Base-by-base conservation (phyloP, 2,888 invertebrate species). In the Leucophora obtusa region DNA sequence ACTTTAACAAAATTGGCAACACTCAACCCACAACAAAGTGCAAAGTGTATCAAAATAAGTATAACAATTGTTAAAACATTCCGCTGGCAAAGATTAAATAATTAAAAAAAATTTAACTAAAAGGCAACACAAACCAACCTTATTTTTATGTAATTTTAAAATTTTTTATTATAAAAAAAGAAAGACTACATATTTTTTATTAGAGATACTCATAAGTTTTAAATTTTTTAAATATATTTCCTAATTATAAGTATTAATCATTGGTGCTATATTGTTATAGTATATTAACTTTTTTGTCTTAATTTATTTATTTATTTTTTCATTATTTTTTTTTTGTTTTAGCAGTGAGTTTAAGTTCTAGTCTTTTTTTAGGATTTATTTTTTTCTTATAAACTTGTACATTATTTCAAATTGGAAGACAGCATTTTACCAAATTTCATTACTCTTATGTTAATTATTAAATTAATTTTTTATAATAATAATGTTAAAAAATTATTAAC, bases 51-150 rank as follows among this genome's bases (percentile, higher is more conserved):
- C 28, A 14, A 43, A 58, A 54, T 35, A 53, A 7, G 28, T 28
- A 7, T 7, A 28, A 6, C 1, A 6, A 72, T 43, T 60, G 56
- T 53, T 38, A 58, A 24, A 58, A 82, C 81, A 83, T 82, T 82
- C 83, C 79, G 59, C 56, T 73, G 86, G 85, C 85, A 79, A 85
- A 85, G 84, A 86, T 83, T 38, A 65, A 56, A 18, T 65, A 62
- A 50, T 72, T 69, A 65, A 38, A 51, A 24, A 82, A 43, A 35
- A 18, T 38, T 14, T 14, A 5, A 14, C 28, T 63, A 43, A 54
- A 66, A 54, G 60, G 68, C 73, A 77, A 78, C 66, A 59, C 58
- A 58, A 68, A 72, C 58, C 38, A 71, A 68, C 68, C 58, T 54
- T 28, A 71, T 62, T 60, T 50, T 54, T 28, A 71, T 62, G 53